These are phyloP conservation scores for Esox lucius DNA, from an alignment of 2,797 vertebrate genomes.

Conservation along the genomic window DNA sequence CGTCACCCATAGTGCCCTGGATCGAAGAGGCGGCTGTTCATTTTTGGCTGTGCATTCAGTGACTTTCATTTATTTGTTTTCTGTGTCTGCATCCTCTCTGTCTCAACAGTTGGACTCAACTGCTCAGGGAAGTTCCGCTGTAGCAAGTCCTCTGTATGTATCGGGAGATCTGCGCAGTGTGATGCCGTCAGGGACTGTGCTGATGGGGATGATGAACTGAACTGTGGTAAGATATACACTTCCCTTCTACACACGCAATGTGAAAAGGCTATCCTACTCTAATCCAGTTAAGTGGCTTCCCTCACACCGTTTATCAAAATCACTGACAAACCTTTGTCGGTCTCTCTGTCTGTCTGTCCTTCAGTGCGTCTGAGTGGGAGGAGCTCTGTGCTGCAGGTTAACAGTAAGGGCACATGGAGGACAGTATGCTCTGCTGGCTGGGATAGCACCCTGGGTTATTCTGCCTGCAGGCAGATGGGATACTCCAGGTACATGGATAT, in stretches of 20 bases:
- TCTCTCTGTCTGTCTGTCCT: slow-evolving; percentile 14
- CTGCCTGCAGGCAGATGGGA: slow-evolving; percentile 82
- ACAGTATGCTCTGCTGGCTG: slow-evolving; percentile 81
- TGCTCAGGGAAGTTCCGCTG: slow-evolving; percentile 83
- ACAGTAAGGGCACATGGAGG: slow-evolving; percentile 72
- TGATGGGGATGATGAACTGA: slow-evolving; percentile 81
- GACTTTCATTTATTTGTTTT: not conserved
- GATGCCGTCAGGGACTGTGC: slow-evolving; percentile 80
- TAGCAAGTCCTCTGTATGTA: slow-evolving; percentile 76
- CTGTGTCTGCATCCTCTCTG: not conserved
- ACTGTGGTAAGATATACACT: slow-evolving; percentile 74
- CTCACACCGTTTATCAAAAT: not conserved
- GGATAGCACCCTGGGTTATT: slow-evolving; percentile 67
- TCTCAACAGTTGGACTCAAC: slow-evolving; percentile 77
- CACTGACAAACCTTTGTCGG: not conserved
- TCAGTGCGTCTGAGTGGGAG: slow-evolving; percentile 82
- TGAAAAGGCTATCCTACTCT: not conserved
- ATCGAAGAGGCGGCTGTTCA: too few relatives aligned
- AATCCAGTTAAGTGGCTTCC: not conserved
- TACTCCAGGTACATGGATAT: slow-evolving; percentile 76
- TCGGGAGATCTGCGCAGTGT: slow-evolving; percentile 75
- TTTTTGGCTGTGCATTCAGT: not conserved
- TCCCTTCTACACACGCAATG: not conserved
- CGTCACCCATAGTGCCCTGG: too few relatives aligned
- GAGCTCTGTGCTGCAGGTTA: slow-evolving; percentile 77